These are phyloP conservation scores for Decapterus maruadsi DNA, from an alignment of 2,797 vertebrate species.

Conservation along the genomic window DNA sequence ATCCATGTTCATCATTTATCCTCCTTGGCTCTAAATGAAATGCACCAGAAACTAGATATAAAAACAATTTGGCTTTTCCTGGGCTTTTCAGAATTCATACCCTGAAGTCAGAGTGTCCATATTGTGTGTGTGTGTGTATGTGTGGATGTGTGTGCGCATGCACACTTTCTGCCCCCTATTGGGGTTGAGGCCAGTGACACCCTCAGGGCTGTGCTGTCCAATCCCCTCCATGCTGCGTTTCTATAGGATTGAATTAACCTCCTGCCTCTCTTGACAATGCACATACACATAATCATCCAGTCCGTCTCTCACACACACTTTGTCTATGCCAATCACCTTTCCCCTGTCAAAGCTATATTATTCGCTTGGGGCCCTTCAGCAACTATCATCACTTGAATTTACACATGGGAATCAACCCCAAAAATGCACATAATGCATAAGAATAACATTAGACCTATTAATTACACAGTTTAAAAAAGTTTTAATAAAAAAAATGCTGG, in stretches of 20 bases:
- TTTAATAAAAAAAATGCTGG: constrained; percentile 4
- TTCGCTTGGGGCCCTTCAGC: constrained; percentile 59
- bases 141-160: constrained; percentile 42
- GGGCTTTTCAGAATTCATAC: constrained; percentile 74
- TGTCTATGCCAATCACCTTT: constrained; percentile 76
- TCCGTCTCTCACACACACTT: constrained; percentile 49
- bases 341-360: constrained; percentile 63
- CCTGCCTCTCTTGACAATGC: constrained; percentile 81
- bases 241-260: constrained; percentile 89
- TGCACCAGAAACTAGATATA: constrained; percentile 76
- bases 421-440: constrained; percentile 45
- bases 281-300: constrained; percentile 79
- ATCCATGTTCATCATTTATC: constrained; percentile 78
- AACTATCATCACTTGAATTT: constrained; percentile 54
- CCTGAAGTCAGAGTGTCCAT: constrained; percentile 76
- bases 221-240: constrained; percentile 87
- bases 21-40: constrained; percentile 72
- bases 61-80: constrained; percentile 81
- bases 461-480: background rate
- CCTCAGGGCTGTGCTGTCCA: constrained; percentile 84
- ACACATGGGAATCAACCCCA: constrained; percentile 40
- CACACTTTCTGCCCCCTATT: constrained; percentile 73
- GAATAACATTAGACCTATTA: constrained; percentile 8
- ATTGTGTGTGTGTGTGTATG: constrained; percentile 57
- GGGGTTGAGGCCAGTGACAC: constrained; percentile 83